phyloP scores from a whole-genome alignment of 2,113 vertebrate species.

The Calyptomena viridis region DNA sequence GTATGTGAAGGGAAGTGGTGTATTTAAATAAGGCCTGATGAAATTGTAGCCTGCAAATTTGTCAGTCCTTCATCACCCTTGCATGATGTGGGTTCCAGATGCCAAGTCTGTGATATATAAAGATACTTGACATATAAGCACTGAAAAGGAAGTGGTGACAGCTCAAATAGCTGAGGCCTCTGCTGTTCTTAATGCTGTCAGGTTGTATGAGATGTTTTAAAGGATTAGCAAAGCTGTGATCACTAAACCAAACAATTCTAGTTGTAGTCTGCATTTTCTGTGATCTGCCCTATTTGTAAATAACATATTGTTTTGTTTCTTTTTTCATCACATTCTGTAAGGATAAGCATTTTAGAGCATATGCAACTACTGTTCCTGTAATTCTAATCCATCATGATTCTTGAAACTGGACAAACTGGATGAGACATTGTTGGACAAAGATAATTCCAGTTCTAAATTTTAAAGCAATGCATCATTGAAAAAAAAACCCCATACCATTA shows the following conservation, averaged over 20 bases:
- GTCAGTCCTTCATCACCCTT: not conserved
- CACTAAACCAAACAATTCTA: not conserved
- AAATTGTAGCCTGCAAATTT: not conserved
- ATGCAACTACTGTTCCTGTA: not conserved
- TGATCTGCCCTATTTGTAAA: not conserved
- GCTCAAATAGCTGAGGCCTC: not conserved
- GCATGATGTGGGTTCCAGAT: not conserved
- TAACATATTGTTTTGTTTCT: not conserved
- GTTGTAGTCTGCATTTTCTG: not conserved
- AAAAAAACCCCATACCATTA: not conserved
- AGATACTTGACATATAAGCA: not conserved
- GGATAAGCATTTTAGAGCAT: not conserved
- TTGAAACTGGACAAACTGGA: not conserved
- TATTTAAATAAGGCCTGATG: not conserved
- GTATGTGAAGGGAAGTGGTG: not conserved
- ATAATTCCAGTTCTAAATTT: not conserved
- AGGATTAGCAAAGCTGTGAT: not conserved
- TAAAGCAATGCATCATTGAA: not conserved
- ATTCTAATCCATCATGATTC: not conserved
- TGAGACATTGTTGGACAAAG: not conserved
- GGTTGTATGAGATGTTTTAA: not conserved
- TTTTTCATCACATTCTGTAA: not conserved
- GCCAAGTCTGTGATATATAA: not conserved
- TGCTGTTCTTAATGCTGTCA: not conserved
- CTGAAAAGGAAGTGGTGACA: slow-evolving; percentile 1